These are phyloP conservation scores for Scomber colias DNA, from an alignment of 2,113 vertebrate species.

Conservation along the genomic window DNA sequence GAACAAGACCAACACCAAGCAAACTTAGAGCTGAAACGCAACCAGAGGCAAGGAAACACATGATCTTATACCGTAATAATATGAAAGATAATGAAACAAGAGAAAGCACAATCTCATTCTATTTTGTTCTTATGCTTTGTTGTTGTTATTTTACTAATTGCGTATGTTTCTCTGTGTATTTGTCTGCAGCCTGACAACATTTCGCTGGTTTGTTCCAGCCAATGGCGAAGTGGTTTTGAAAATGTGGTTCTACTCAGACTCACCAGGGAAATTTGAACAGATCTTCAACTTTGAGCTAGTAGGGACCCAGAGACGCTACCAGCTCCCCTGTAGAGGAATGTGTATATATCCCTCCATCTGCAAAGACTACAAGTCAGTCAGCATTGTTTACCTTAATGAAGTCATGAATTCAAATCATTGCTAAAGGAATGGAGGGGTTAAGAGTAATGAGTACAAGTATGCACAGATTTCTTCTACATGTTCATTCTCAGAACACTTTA, in stretches of 20 bases:
- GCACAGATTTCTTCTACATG: no score
- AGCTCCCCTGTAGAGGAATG: conserved; percentile 86
- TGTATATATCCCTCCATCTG: conserved; percentile 90
- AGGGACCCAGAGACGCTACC: conserved; percentile 85
- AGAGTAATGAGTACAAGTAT: no score
- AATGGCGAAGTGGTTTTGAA: conserved; percentile 80
- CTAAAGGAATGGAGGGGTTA: not conserved
- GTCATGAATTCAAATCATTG: not conserved
- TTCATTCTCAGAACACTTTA: no score
- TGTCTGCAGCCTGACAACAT: conserved; percentile 78
- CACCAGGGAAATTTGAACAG: conserved; percentile 86
- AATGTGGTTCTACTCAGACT: conserved; percentile 85
- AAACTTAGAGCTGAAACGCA: conserved; percentile 50
- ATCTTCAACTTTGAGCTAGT: conserved; percentile 89
- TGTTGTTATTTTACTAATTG: not conserved
- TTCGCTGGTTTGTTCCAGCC: conserved; percentile 90
- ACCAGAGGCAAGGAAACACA: conserved; percentile 76
- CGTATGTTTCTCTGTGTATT: not conserved
- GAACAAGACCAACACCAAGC: conserved; percentile 61
- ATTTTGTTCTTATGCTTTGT: not conserved
- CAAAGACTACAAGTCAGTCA: conserved; percentile 87
- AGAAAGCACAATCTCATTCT: no score
- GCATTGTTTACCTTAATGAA: not conserved
- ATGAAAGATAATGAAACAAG: no score
- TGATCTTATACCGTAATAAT: no score